These are phyloP conservation scores for Therioaphis trifolii DNA, from an alignment of 2,888 invertebrate species.

Conservation along the genomic window DNA sequence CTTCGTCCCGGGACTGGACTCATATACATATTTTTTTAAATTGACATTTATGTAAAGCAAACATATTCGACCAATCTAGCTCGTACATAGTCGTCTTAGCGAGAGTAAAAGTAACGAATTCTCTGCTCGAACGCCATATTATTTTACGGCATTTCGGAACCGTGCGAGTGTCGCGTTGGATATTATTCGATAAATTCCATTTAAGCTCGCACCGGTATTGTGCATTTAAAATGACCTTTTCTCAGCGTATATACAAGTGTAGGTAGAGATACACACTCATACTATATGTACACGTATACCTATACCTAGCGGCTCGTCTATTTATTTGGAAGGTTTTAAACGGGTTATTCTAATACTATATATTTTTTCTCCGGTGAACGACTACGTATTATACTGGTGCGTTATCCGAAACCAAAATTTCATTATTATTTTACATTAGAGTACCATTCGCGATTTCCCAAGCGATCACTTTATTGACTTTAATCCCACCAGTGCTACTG, in stretches of 20 bases:
- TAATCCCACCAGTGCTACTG: constrained; percentile 16
- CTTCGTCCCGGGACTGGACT: too few relatives aligned
- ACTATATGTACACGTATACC: too few relatives aligned
- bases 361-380: neutral
- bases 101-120: too few relatives aligned
- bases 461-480: constrained; percentile 57
- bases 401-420: constrained; percentile 34
- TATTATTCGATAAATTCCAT: constrained; percentile 6
- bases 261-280: too few relatives aligned
- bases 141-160: neutral
- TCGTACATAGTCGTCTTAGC: too few relatives aligned
- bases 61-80: too few relatives aligned
- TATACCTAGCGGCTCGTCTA: too few relatives aligned
- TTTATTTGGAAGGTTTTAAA: neutral
- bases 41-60: too few relatives aligned
- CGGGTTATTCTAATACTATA: constrained; percentile 49
- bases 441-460: constrained; percentile 50
- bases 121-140: too few relatives aligned
- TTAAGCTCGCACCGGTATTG: neutral
- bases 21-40: too few relatives aligned
- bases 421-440: constrained; percentile 47
- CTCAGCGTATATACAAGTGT: too few relatives aligned
- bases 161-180: neutral
- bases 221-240: constrained; percentile 20
- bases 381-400: neutral